Conservation (phyloP, 2,113 vertebrate species). For the Prinia subflava region DNA sequence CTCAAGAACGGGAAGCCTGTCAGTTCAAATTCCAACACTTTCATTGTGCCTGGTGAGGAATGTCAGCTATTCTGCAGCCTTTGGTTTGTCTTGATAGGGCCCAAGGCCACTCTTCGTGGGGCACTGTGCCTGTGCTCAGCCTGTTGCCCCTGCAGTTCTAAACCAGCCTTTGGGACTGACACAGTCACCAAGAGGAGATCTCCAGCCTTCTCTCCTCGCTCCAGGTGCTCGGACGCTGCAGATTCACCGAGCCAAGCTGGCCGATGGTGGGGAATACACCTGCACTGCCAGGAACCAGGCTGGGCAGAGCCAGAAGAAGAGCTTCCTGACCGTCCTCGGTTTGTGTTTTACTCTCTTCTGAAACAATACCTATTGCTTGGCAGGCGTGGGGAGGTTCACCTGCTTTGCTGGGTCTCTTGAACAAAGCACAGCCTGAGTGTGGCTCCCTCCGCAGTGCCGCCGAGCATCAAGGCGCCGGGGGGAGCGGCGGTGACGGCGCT, state of each 20-base stretch:
- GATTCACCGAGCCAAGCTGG: constrained; percentile 85
- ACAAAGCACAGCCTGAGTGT: not conserved
- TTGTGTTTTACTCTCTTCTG: constrained; percentile 17
- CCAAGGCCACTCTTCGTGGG: not conserved
- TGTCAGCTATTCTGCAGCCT: not conserved
- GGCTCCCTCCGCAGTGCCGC: constrained; percentile 80
- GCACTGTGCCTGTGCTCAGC: not conserved
- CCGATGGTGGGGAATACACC: constrained; percentile 88
- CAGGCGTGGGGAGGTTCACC: not conserved
- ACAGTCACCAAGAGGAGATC: not conserved
- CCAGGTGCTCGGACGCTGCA: constrained; percentile 90
- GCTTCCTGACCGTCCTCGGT: constrained; percentile 90
- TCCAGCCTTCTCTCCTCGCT: not conserved
- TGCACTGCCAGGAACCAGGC: constrained; percentile 91
- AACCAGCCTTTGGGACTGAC: not conserved
- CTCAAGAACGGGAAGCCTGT: constrained; percentile 84
- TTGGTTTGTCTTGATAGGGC: not conserved
- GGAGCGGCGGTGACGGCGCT: constrained; percentile 79
- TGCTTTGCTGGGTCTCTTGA: not conserved
- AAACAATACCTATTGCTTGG: not conserved
- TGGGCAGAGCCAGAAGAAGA: constrained; percentile 86
- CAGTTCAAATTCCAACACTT: constrained; percentile 75
- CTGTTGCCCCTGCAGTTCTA: not conserved
- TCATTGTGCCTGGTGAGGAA: constrained; percentile 88
- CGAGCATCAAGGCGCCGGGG: constrained; percentile 84